Base-by-base conservation (phyloP, 2,888 invertebrate species). In the Pediacus dermestoides region DNA sequence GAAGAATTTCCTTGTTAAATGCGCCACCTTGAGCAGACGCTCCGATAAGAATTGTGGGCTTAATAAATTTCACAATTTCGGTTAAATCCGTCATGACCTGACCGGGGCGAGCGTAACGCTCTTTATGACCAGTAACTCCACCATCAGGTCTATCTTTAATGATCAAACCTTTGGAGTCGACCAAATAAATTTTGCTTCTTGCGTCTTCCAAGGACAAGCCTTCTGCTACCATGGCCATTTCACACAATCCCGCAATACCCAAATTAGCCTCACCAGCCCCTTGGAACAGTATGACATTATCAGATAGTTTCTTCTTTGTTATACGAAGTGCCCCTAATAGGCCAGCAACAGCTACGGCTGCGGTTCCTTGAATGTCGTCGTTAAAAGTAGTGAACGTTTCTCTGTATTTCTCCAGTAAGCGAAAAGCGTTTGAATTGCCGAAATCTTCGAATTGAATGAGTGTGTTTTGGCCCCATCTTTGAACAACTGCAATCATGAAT, bases 371-470 rank as follows among this genome's bases (percentile, higher is more conserved):
- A 64, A 99, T 99, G 68, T 99, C 99, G 68, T 99, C 99, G 73
- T 99, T 99, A 72, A 99, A 99, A 8, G 93, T 94, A 71, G 96
- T 97, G 70, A 88, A 86, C 60, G 79, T 67, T 57, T 88, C 74
- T 25, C 92, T 80, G 71, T 97, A 99, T 38, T 89, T 92, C 58
- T 82, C 85, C 48, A 99, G 74, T 37, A 99, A 74, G 18, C 89
- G 76, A 76, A 97, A 99, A 3, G 99, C 99, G 71, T 99, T 99
- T 6, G 86, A 80, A 65, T 99, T 99, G 35, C 86, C 99, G 68
- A 99, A 99, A 74, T 99, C 99, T 74, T 99, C 99, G 72, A 97
- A 99, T 75, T 89, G 81, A 31, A 92, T 88, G 42, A 92, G 78
- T 36, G 84, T 84, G 68, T 85, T 90, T 70, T 86, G 87, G 1